A percentile compares a stretch with the other conserved stretches of the same genome.
Evolutionary conservation across 2,888 invertebrate genomes (phyloP).

Genomic region (Galerucella nymphaeae): DNA sequence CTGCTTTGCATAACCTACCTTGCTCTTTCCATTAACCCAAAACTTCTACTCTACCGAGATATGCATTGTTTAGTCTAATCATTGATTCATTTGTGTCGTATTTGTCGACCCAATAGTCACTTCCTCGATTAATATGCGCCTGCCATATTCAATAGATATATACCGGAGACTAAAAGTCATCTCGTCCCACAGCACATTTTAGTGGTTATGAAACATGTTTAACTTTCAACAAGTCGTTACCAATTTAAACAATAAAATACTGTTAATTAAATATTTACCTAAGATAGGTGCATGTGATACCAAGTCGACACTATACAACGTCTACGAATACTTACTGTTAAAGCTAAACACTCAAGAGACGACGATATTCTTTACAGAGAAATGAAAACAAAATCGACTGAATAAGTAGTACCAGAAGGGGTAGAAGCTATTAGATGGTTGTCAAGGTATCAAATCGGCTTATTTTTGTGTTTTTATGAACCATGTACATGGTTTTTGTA

Average conservation of each 20-base stretch:
- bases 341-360: conserved; percentile 31
- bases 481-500: no score
- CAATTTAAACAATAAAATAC: conserved; percentile 49
- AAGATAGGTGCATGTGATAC: conserved; percentile 47
- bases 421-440: no score
- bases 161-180: conserved; percentile 38
- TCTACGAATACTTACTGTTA: conserved; percentile 31
- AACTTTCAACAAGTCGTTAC: conserved; percentile 47
- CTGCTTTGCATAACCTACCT: no score
- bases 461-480: no score
- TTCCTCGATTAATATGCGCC: conserved; percentile 16
- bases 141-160: conserved; percentile 31
- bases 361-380: background rate
- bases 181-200: conserved; percentile 38
- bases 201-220: conserved; percentile 45
- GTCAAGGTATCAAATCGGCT: no score
- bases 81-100: no score
- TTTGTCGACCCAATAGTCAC: conserved; percentile 3
- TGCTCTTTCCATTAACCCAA: no score
- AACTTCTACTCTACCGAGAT: no score
- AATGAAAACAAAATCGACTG: background rate
- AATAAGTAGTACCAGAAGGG: no score
- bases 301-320: conserved; percentile 33
- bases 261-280: conserved; percentile 48
- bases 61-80: no score